These are phyloP conservation scores for Gallinago solitaria DNA, from an alignment of 2,797 vertebrate genomes.

Conservation along the genomic window DNA sequence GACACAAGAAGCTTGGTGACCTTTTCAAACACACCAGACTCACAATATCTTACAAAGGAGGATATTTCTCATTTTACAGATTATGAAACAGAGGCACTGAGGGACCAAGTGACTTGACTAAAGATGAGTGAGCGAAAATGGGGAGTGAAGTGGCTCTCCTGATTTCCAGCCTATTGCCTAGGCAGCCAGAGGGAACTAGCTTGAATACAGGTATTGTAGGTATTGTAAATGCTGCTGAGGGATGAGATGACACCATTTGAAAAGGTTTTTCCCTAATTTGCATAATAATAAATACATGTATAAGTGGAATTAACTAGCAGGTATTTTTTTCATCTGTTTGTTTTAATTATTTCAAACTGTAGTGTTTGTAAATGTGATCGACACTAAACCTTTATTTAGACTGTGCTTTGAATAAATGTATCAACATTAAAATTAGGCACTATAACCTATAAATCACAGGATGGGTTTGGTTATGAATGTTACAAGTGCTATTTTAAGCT, in stretches of 20 bases:
- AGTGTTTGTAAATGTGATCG: slow-evolving; percentile 72
- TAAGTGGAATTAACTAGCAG: slow-evolving; percentile 61
- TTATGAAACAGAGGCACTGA: neutral
- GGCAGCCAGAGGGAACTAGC: neutral
- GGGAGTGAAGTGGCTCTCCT: neutral
- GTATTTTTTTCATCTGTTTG: slow-evolving; percentile 57
- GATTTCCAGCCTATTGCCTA: neutral
- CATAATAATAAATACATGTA: slow-evolving; percentile 55
- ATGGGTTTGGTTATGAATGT: neutral
- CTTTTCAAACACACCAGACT: neutral
- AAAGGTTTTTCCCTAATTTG: slow-evolving; percentile 54
- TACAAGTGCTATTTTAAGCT: slow-evolving; percentile 17
- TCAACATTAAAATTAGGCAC: slow-evolving; percentile 57
- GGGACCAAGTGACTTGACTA: neutral
- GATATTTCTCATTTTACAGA: neutral
- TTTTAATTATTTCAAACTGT: slow-evolving; percentile 69
- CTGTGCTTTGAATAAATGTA: slow-evolving; percentile 65
- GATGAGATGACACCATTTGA: slow-evolving; percentile 5
- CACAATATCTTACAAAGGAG: neutral
- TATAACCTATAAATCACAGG: slow-evolving; percentile 47
- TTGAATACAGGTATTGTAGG: neutral
- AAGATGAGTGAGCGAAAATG: neutral
- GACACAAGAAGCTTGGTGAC: neutral
- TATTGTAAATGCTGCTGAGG: neutral
- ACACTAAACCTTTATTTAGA: slow-evolving; percentile 69